Percentiles rank a stretch among this genome's conserved stretches.
Evolutionary conservation across 1,140 invertebrate species (phyloP).

Genomic region (Gryllus bimaculatus): DNA sequence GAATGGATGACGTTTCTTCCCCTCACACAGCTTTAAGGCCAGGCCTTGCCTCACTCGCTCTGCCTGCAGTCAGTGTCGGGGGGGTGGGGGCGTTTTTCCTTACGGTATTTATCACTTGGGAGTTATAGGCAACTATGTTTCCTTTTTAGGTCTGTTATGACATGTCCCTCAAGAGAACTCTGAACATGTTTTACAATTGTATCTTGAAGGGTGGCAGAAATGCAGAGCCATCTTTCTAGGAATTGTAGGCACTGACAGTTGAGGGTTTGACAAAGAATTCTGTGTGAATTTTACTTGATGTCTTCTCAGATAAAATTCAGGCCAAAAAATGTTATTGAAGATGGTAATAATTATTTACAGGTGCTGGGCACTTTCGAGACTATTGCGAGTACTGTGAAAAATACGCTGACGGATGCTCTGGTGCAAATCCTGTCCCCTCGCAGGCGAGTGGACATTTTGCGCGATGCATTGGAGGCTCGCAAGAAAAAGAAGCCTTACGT

Average conservation of each 20-base stretch:
- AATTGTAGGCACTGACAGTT: not conserved
- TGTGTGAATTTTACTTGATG: no score
- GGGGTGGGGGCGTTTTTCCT: no score
- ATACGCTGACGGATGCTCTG: slow-evolving; percentile 69
- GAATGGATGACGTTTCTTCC: no score
- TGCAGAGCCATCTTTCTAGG: not conserved
- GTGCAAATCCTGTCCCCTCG: slow-evolving; percentile 91
- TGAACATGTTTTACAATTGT: not conserved
- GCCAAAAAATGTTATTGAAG: not conserved
- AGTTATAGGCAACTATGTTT: no score
- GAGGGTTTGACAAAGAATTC: no score
- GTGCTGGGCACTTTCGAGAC: slow-evolving; percentile 87
- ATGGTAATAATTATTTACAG: slow-evolving; percentile 22
- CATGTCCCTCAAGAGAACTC: not conserved
- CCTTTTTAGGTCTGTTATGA: no score
- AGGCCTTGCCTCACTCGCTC: no score
- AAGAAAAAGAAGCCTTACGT: slow-evolving; percentile 78
- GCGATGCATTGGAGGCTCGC: slow-evolving; percentile 88
- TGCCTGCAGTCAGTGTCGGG: no score
- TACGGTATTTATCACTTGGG: no score
- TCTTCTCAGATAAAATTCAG: no score
- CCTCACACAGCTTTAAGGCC: no score
- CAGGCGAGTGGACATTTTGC: slow-evolving; percentile 89
- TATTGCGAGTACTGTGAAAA: slow-evolving; percentile 72
- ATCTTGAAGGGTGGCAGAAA: not conserved